Evolutionary conservation across 2,797 vertebrate genomes (phyloP).

Genomic region (Notoglanidium macrostoma): DNA sequence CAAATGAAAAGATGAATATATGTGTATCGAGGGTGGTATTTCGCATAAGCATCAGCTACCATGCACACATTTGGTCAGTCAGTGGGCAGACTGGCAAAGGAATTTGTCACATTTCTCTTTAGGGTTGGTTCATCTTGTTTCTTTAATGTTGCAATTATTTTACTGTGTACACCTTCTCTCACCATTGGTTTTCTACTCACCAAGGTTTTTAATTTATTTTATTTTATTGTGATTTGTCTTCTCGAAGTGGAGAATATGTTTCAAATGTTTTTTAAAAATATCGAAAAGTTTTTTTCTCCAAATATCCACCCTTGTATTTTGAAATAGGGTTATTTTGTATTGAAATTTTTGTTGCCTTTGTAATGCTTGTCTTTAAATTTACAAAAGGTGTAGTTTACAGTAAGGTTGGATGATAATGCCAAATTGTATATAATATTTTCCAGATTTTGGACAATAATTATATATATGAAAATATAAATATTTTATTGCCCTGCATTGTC

Average conservation of each 20-base stretch:
- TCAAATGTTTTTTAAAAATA: constrained; percentile 16
- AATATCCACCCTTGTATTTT: constrained; percentile 61
- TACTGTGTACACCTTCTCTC: constrained; percentile 53
- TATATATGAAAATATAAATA: background rate
- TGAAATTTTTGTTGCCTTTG: constrained; percentile 8
- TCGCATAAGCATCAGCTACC: background rate
- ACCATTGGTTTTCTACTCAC: constrained; percentile 58
- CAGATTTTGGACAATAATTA: background rate
- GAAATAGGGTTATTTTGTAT: constrained; percentile 54
- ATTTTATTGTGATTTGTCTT: constrained; percentile 57
- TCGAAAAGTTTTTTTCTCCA: constrained; percentile 17
- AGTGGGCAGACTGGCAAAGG: constrained; percentile 49
- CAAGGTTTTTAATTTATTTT: constrained; percentile 46
- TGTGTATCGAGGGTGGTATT: background rate
- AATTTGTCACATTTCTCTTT: constrained; percentile 40
- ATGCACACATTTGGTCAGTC: background rate
- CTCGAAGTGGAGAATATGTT: constrained; percentile 45
- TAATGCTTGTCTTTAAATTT: constrained; percentile 23
- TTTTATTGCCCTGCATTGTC: background rate
- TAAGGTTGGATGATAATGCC: background rate
- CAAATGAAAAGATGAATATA: constrained; percentile 7
- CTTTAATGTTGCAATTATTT: constrained; percentile 62
- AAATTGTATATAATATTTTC: background rate
- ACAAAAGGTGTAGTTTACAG: background rate
- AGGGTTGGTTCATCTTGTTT: constrained; percentile 56